Percentiles rank a stretch among this genome's conserved stretches.
phyloP scores from a whole-genome alignment of 2,797 vertebrate species.

The Sylvilagus floridanus region DNA sequence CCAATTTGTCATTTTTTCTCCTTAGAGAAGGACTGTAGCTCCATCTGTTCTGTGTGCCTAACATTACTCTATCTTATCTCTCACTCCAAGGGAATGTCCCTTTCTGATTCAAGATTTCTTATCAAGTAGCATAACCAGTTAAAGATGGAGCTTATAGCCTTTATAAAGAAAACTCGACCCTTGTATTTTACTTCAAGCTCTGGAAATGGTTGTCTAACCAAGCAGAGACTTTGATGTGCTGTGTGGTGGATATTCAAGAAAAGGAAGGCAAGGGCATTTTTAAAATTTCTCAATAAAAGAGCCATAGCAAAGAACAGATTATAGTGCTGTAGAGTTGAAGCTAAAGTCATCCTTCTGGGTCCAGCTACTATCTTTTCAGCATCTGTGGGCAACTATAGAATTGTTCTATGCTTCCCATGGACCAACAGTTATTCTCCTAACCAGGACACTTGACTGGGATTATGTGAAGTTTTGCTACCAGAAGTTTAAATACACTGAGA shows the following conservation, averaged over 20 bases:
- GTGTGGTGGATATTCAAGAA: background rate
- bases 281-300: background rate
- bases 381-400: background rate
- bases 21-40: background rate
- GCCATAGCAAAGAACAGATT: background rate
- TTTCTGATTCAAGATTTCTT: slow-evolving; percentile 3
- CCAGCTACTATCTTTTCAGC: background rate
- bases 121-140: background rate
- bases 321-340: slow-evolving; percentile 27
- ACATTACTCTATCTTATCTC: background rate
- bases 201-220: slow-evolving; percentile 33
- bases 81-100: background rate
- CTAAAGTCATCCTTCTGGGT: background rate
- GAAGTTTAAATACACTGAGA: background rate
- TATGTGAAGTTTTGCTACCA: background rate
- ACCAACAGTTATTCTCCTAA: background rate
- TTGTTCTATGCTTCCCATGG: background rate
- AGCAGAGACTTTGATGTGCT: background rate
- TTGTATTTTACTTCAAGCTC: background rate
- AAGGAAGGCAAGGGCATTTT: background rate
- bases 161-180: background rate
- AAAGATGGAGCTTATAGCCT: background rate
- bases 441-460: background rate
- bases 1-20: background rate
- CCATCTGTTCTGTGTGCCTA: slow-evolving; percentile 24